A percentile compares a stretch with the other conserved stretches of the same genome.
These are phyloP conservation scores for Falco biarmicus DNA, from an alignment of 2,797 vertebrate genomes.

Conservation along the genomic window DNA sequence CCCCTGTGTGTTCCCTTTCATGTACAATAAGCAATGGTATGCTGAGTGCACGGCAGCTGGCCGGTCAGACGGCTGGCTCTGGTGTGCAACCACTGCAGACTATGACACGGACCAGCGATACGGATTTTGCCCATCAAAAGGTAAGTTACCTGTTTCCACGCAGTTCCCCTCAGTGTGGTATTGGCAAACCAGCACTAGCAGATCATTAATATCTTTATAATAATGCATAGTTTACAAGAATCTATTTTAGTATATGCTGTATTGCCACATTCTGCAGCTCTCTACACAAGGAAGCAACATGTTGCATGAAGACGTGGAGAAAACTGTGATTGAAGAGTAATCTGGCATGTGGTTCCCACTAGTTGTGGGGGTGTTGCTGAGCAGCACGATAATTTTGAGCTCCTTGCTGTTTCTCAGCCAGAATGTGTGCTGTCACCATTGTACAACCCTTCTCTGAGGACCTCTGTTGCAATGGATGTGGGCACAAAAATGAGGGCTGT, in stretches of 20 bases:
- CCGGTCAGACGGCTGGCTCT: conserved; percentile 78
- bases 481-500: neutral
- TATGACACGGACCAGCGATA: conserved; percentile 79
- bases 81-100: conserved; percentile 87
- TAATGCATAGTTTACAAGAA: fast-evolving
- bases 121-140: conserved; percentile 84
- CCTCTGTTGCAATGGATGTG: fast-evolving
- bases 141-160: conserved; percentile 64
- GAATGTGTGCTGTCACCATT: neutral
- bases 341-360: neutral
- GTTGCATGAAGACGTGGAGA: neutral
- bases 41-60: conserved; percentile 83
- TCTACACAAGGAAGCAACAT: fast-evolving
- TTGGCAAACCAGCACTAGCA: neutral
- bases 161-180: fast-evolving
- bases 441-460: neutral
- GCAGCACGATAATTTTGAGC: neutral
- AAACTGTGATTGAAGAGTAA: neutral
- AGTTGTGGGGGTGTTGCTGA: neutral
- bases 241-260: neutral
- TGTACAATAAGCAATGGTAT: conserved; percentile 79
- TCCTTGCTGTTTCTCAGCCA: neutral
- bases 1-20: conserved; percentile 90
- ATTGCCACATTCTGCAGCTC: neutral
- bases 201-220: neutral